Percentiles rank a stretch among this genome's conserved stretches.
Conservation (phyloP, 2,797 vertebrate genomes). For the Lepus townsendii region DNA sequence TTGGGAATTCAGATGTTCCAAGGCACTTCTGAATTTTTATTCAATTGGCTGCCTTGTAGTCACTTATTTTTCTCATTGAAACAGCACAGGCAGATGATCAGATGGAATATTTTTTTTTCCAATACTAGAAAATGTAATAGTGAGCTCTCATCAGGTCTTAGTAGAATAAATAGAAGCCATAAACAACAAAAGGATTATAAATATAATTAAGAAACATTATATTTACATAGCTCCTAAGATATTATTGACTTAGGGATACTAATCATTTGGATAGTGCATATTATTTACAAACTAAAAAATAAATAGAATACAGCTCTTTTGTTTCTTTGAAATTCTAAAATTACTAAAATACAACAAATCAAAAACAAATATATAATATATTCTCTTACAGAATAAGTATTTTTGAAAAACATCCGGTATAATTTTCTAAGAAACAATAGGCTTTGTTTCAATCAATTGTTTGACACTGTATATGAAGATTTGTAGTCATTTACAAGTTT, state of each 20-base stretch:
- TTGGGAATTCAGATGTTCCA: not conserved
- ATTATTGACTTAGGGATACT: not conserved
- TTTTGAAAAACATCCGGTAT: not conserved
- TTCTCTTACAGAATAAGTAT: not conserved
- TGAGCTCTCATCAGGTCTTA: not conserved
- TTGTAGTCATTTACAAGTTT: not conserved
- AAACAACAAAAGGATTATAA: not conserved
- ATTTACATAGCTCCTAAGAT: not conserved
- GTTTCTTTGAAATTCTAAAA: not conserved
- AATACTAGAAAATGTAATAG: not conserved
- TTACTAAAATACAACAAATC: conserved; percentile 22
- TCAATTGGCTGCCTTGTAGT: not conserved
- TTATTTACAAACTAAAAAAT: not conserved
- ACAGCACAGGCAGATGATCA: not conserved
- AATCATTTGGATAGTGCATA: not conserved
- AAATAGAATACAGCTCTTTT: not conserved
- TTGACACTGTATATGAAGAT: not conserved
- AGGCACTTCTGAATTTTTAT: not conserved
- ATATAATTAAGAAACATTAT: conserved; percentile 39
- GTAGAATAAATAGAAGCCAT: not conserved
- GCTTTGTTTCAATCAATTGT: not conserved
- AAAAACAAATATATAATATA: not conserved
- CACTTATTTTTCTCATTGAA: conserved; percentile 22
- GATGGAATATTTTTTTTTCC: not conserved
- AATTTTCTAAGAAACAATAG: not conserved